Conservation (phyloP, 1,140 invertebrate genomes). For the Colletes gigas region DNA sequence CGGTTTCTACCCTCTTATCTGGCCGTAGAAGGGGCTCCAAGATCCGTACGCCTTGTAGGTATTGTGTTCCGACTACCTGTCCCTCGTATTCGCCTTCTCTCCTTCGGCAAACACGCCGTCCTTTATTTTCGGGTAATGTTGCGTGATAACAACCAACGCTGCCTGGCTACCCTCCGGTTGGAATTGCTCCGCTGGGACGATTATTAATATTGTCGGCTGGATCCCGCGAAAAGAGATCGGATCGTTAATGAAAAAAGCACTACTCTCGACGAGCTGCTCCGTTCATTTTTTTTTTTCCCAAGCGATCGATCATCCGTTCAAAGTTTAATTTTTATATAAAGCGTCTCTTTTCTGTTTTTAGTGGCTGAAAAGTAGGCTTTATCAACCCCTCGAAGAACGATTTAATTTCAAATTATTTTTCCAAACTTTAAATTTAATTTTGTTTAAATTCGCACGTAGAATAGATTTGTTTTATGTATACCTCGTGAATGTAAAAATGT, state of each 20-base stretch:
- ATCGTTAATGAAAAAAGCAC: slow-evolving; percentile 46
- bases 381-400: too few relatives aligned
- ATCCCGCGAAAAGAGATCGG: slow-evolving; percentile 38
- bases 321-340: too few relatives aligned
- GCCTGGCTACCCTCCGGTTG: slow-evolving; percentile 9
- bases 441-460: too few relatives aligned
- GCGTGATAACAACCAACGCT: slow-evolving; percentile 66
- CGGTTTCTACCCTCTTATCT: slow-evolving; percentile 38
- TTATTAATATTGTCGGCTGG: slow-evolving; percentile 56
- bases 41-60: slow-evolving; percentile 43
- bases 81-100: slow-evolving; percentile 4
- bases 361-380: too few relatives aligned
- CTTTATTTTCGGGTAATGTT: slow-evolving; percentile 72
- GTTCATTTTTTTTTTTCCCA: slow-evolving; percentile 20
- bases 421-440: too few relatives aligned
- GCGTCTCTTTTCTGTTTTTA: too few relatives aligned
- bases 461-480: too few relatives aligned
- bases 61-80: slow-evolving; percentile 45
- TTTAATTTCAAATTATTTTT: too few relatives aligned
- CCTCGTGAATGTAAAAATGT: too few relatives aligned
- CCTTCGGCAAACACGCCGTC: slow-evolving; percentile 28
- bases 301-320: too few relatives aligned
- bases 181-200: slow-evolving; percentile 58
- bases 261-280: not conserved
- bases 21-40: slow-evolving; percentile 4